phyloP scores from a whole-genome alignment of 2,888 invertebrate species.

The Hydrotaea cyrtoneurina region DNA sequence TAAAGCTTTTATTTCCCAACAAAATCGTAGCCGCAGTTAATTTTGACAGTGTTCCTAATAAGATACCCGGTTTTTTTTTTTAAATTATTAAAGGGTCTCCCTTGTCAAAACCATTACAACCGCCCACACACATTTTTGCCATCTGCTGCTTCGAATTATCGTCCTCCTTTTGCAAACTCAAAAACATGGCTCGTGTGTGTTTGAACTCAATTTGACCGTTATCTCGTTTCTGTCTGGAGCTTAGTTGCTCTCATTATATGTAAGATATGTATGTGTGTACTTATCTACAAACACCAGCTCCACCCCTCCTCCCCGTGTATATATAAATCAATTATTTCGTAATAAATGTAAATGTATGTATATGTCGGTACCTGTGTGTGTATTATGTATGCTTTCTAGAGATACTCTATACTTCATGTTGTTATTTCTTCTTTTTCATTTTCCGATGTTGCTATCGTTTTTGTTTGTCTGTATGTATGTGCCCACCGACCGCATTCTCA shows the following conservation, averaged over 20 bases:
- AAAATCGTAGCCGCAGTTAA: too few relatives aligned
- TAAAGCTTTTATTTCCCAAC: too few relatives aligned
- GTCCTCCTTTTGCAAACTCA: too few relatives aligned
- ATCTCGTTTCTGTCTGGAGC: not conserved
- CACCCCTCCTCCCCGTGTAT: too few relatives aligned
- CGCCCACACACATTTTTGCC: not conserved
- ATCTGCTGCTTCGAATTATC: not conserved
- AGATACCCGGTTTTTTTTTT: not conserved
- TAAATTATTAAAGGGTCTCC: not conserved
- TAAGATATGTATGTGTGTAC: not conserved
- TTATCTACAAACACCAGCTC: not conserved
- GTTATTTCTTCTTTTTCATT: not conserved
- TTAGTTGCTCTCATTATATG: not conserved
- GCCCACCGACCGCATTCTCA: conserved; percentile 43
- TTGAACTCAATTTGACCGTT: not conserved
- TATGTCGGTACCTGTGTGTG: not conserved
- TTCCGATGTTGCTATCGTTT: not conserved
- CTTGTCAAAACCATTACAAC: not conserved
- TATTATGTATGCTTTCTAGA: not conserved
- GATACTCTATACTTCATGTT: conserved; percentile 7
- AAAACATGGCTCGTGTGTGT: not conserved
- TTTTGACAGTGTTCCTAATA: too few relatives aligned
- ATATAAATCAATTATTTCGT: conserved; percentile 44
- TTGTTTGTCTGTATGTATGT: not conserved
- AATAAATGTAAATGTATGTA: conserved; percentile 19